A percentile compares a stretch with the other conserved stretches of the same genome.
phyloP scores from a whole-genome alignment of 2,888 invertebrate species.

The Andrena camellia region DNA sequence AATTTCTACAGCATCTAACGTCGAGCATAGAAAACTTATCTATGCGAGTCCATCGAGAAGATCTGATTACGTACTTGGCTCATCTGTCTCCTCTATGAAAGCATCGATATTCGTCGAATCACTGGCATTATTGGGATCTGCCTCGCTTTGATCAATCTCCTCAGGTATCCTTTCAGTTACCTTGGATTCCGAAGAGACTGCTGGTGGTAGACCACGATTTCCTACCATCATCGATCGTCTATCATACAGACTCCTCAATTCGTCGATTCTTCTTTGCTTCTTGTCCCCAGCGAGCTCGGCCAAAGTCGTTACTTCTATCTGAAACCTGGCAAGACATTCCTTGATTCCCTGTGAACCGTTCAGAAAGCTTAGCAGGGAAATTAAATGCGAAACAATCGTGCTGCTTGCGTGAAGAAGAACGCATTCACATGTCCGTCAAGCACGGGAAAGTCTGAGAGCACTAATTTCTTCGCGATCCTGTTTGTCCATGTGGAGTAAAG shows the following conservation, averaged over 20 bases:
- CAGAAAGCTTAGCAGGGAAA: neutral
- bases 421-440: neutral
- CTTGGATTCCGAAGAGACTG: neutral
- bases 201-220: neutral
- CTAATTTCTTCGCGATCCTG: neutral
- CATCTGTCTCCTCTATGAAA: too few relatives aligned
- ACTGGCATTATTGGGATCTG: neutral
- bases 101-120: neutral
- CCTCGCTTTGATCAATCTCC: neutral
- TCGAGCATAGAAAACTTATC: neutral
- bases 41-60: too few relatives aligned
- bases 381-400: neutral
- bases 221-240: neutral
- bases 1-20: neutral
- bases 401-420: neutral
- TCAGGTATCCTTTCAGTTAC: neutral
- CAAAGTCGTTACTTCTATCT: conserved; percentile 15
- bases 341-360: neutral
- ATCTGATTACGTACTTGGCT: too few relatives aligned
- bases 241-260: neutral
- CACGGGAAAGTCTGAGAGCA: neutral
- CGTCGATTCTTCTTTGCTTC: neutral
- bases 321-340: conserved; percentile 13
- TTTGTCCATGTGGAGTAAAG: neutral
- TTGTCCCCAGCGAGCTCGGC: conserved; percentile 39